These are phyloP conservation scores for Aleiodes sp. DNA, from an alignment of 1,140 invertebrate species.

Conservation along the genomic window DNA sequence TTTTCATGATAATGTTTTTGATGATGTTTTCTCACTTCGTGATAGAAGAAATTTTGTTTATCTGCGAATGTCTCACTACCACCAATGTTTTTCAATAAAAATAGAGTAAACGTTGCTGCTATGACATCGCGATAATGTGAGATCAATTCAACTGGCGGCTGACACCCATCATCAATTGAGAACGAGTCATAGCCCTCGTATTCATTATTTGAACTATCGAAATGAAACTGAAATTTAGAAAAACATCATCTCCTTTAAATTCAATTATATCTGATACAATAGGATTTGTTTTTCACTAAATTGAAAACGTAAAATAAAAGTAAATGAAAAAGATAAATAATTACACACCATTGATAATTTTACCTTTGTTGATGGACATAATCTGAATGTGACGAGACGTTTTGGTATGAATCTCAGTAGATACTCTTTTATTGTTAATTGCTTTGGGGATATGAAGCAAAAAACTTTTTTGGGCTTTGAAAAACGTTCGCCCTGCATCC, in stretches of 20 bases:
- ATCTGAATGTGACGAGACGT: conserved; percentile 87
- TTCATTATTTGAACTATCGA: conserved; percentile 66
- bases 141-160: conserved; percentile 83
- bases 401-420: conserved; percentile 92
- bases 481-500: conserved; percentile 74
- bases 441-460: conserved; percentile 88
- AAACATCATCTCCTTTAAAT: too few species aligned
- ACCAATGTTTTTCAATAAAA: conserved; percentile 93
- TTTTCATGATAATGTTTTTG: conserved; percentile 87
- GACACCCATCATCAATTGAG: conserved; percentile 90
- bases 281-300: background rate
- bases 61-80: conserved; percentile 96
- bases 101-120: conserved; percentile 91
- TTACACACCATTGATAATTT: conserved; percentile 41
- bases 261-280: background rate
- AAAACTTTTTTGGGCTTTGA: conserved; percentile 86
- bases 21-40: conserved; percentile 88
- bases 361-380: conserved; percentile 92
- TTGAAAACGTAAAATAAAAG: background rate
- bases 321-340: conserved; percentile 22
- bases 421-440: conserved; percentile 92
- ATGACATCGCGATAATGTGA: conserved; percentile 89
- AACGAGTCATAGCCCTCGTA: conserved; percentile 69
- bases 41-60: conserved; percentile 95
- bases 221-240: conserved; percentile 69